Evolutionary conservation across 2,797 vertebrate genomes (phyloP).

Genomic region (Limosa lapponica): DNA sequence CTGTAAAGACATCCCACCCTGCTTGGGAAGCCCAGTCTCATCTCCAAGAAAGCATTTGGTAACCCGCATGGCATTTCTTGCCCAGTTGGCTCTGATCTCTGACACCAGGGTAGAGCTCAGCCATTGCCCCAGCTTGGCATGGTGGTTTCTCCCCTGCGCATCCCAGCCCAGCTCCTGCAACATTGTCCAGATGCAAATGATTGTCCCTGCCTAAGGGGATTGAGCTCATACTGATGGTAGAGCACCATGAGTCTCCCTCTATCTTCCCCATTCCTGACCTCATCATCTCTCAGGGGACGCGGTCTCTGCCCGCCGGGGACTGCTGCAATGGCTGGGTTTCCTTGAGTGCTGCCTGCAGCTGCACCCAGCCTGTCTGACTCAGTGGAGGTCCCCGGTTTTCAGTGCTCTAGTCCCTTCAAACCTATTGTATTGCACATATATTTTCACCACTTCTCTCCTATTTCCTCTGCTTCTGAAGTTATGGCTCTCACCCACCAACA

Average conservation of each 20-base stretch:
- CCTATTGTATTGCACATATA: neutral
- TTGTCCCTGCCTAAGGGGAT: conserved; percentile 13
- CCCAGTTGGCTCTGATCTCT: neutral
- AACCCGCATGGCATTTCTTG: neutral
- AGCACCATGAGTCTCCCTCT: neutral
- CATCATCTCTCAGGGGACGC: neutral
- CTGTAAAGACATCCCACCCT: neutral
- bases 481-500: neutral
- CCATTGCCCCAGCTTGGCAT: neutral
- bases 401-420: neutral
- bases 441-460: neutral
- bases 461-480: neutral
- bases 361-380: neutral
- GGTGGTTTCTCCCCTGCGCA: accelerated
- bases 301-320: neutral
- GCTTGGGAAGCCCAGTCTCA: neutral
- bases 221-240: neutral
- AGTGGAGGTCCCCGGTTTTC: neutral
- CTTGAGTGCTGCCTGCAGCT: conserved; percentile 31
- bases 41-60: conserved; percentile 43
- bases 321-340: neutral
- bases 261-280: neutral
- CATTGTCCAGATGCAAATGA: conserved; percentile 7
- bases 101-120: neutral
- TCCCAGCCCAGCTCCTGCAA: neutral